Percentiles rank a stretch among this genome's conserved stretches.
These are phyloP conservation scores for Molossus alvarezi DNA, from an alignment of 2,797 vertebrate genomes.

Conservation along the genomic window DNA sequence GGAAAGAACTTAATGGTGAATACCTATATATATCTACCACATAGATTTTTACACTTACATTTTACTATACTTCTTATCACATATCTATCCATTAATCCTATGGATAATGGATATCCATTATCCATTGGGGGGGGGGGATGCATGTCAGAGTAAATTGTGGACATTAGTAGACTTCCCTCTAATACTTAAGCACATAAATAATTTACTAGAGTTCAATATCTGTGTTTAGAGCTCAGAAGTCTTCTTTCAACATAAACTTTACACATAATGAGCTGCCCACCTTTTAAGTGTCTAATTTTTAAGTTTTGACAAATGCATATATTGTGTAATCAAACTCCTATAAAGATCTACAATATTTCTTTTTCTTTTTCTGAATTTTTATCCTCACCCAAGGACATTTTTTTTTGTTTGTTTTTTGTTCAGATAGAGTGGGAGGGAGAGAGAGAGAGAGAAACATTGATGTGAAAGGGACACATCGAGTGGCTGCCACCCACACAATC, in stretches of 20 bases:
- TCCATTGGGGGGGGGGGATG: not conserved
- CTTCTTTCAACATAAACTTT: slow-evolving; percentile 56
- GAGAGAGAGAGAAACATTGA: too few species aligned
- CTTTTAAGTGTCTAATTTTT: slow-evolving; percentile 29
- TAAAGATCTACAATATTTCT: not conserved
- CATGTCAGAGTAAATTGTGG: slow-evolving; percentile 32
- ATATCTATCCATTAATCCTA: not conserved
- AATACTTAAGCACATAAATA: not conserved
- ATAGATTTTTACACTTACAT: slow-evolving; percentile 16
- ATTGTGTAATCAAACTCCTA: slow-evolving; percentile 10
- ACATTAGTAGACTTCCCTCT: not conserved
- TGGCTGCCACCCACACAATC: too few species aligned
- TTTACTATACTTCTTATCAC: slow-evolving; percentile 14
- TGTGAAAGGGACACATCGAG: too few species aligned
- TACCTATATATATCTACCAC: not conserved
- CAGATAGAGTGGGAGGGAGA: too few species aligned
- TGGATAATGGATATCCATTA: not conserved
- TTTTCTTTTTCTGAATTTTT: too few species aligned
- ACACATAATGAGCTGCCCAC: not conserved
- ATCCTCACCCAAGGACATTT: too few species aligned
- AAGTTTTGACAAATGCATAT: slow-evolving; percentile 17
- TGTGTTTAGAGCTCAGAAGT: not conserved
- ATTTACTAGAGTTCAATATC: slow-evolving; percentile 32
- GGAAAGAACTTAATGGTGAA: slow-evolving; percentile 7
- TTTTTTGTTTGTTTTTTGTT: too few species aligned